Percentiles rank a stretch among this genome's conserved stretches.
phyloP scores from a whole-genome alignment of 1,140 invertebrate species.

The Polypedilum pembai region DNA sequence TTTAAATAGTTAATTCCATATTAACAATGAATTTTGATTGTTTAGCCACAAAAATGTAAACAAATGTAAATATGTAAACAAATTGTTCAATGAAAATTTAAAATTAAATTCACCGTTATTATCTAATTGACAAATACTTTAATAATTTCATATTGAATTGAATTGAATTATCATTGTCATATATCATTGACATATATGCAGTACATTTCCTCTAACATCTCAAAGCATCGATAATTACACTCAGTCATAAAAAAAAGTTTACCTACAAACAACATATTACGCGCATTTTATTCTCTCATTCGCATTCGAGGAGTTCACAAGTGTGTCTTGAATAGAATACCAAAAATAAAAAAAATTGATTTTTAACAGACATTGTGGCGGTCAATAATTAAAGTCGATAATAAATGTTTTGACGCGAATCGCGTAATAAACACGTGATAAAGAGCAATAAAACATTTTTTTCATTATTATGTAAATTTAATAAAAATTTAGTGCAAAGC shows the following conservation, averaged over 20 bases:
- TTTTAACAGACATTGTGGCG: neutral
- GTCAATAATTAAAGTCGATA: neutral
- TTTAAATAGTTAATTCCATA: no score
- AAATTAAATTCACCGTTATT: no score
- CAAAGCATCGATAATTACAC: slow-evolving; percentile 11
- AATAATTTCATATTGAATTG: no score
- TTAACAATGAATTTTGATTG: no score
- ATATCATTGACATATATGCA: neutral
- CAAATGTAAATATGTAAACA: no score
- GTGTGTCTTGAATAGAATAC: neutral
- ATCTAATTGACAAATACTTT: no score
- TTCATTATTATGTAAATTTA: no score
- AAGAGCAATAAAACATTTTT: neutral
- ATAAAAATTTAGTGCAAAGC: no score
- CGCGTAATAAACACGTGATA: neutral
- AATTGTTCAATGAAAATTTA: no score
- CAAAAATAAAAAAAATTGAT: neutral
- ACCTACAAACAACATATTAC: neutral
- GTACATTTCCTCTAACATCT: slow-evolving; percentile 11
- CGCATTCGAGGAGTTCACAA: neutral
- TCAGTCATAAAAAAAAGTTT: neutral
- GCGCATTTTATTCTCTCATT: slow-evolving; percentile 3
- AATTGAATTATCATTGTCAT: no score
- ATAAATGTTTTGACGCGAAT: neutral
- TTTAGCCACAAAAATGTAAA: no score